Evolutionary conservation across 2,113 vertebrate genomes (phyloP).

Genomic region (Dicaeum eximium): DNA sequence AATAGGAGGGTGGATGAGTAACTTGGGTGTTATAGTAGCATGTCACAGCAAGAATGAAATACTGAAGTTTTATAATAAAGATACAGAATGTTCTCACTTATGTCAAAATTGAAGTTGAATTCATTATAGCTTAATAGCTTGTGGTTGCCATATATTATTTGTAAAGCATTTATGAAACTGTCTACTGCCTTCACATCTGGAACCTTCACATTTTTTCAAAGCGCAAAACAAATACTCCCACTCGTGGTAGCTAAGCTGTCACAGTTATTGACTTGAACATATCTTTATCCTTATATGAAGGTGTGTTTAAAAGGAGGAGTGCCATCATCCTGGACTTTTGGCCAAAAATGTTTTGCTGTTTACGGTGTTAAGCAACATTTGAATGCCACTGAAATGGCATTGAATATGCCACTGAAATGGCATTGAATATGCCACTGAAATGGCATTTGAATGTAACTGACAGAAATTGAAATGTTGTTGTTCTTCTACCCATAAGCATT

Average conservation of each 20-base stretch:
- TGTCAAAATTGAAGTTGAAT: neutral
- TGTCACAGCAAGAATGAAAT: neutral
- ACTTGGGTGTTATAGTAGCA: neutral
- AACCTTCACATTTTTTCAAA: neutral
- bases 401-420: no score
- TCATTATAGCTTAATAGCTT: constrained; percentile 2
- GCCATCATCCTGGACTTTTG: neutral
- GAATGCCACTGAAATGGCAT: neutral
- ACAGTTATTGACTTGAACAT: neutral
- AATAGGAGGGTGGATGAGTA: neutral
- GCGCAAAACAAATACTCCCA: neutral
- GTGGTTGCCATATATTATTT: neutral
- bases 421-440: no score
- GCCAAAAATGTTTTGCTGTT: neutral
- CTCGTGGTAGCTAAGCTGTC: neutral
- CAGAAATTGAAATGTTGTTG: neutral
- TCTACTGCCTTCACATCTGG: neutral
- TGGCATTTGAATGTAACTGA: no score
- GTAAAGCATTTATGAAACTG: neutral
- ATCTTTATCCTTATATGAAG: neutral
- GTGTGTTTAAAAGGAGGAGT: neutral
- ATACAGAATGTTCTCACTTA: constrained; percentile 11
- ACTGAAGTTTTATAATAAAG: neutral
- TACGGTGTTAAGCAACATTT: neutral
- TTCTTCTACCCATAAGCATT: neutral